These are phyloP conservation scores for Pteruthius melanotis DNA, from an alignment of 2,113 vertebrate species.

Conservation along the genomic window DNA sequence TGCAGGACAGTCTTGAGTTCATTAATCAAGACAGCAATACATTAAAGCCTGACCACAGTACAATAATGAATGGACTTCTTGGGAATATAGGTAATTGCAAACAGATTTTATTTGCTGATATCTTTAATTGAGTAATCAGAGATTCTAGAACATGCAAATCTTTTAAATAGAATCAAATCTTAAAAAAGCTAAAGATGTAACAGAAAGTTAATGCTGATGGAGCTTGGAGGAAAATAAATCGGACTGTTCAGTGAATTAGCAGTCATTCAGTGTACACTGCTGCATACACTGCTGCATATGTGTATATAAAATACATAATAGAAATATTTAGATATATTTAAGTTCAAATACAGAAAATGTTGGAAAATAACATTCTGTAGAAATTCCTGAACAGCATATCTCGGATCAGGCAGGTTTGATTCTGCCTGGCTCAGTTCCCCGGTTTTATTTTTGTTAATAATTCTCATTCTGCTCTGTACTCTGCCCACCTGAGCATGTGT, in stretches of 20 bases:
- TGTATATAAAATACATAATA: not conserved
- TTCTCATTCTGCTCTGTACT: not conserved
- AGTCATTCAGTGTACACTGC: not conserved
- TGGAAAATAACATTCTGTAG: not conserved
- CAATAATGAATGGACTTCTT: conserved; percentile 85
- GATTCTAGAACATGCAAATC: not conserved
- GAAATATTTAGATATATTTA: not conserved
- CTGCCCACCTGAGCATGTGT: not conserved
- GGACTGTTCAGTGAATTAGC: not conserved
- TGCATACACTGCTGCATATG: not conserved
- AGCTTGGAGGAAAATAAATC: not conserved
- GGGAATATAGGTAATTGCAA: conserved; percentile 90
- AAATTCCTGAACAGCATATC: not conserved
- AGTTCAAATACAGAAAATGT: not conserved
- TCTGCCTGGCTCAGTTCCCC: not conserved
- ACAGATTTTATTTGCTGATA: conserved; percentile 23
- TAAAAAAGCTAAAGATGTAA: not conserved
- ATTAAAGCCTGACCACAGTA: conserved; percentile 87
- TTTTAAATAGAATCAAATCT: not conserved
- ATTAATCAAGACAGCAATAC: conserved; percentile 90
- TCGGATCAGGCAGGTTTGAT: not conserved
- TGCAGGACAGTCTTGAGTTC: conserved; percentile 97
- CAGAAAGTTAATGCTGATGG: not conserved
- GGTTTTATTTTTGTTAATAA: not conserved
- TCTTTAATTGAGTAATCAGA: not conserved